Evolutionary conservation across 2,797 vertebrate species (phyloP).

Genomic region (Passerculus sandwichensis): DNA sequence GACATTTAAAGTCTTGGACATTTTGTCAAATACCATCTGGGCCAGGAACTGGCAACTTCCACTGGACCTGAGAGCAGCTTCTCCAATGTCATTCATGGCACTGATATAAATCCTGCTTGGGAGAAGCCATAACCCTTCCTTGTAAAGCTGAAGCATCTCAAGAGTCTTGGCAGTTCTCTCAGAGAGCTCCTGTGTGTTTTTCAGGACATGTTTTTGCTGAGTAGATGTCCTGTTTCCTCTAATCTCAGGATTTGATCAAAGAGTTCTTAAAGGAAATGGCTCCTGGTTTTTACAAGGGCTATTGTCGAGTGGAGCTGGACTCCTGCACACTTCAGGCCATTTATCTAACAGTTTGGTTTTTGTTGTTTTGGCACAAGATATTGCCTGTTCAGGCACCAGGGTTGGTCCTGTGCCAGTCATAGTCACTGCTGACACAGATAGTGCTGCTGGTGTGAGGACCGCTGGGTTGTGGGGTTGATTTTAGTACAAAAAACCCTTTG

Average conservation of each 20-base stretch:
- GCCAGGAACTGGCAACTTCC: neutral
- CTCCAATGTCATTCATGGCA: neutral
- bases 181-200: neutral
- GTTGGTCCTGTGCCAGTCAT: neutral
- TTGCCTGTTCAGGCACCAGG: neutral
- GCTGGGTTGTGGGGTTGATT: neutral
- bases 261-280: neutral
- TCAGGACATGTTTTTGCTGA: neutral
- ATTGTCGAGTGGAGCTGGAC: neutral
- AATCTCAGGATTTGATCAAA: conserved; percentile 11
- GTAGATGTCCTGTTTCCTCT: neutral
- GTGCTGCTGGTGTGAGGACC: neutral
- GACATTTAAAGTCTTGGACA: neutral
- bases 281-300: neutral
- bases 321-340: neutral
- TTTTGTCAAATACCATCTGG: neutral
- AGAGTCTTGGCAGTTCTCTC: neutral
- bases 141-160: neutral
- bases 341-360: neutral
- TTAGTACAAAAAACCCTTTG: neutral
- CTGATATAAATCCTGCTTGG: neutral
- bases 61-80: neutral
- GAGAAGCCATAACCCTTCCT: neutral
- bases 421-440: neutral
- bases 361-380: neutral